Percentiles rank a stretch among this genome's conserved stretches.
These are phyloP conservation scores for Littorina saxatilis DNA, from an alignment of 1,140 invertebrate species.

Conservation along the genomic window DNA sequence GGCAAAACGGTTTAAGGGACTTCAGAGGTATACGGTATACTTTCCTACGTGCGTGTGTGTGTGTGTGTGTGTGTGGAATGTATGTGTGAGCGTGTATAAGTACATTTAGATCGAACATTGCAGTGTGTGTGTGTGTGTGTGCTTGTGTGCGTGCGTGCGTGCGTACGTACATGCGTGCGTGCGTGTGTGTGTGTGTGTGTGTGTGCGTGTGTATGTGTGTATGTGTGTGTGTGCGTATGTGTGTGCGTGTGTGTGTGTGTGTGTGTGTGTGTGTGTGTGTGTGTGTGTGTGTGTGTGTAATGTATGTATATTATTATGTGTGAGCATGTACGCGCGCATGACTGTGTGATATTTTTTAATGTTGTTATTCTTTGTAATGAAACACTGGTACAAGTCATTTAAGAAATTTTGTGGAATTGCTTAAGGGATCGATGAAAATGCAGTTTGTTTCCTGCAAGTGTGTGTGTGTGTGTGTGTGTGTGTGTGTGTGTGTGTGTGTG, in stretches of 20 bases:
- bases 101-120: no score
- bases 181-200: neutral
- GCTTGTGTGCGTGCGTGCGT: conserved; percentile 18
- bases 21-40: no score
- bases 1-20: no score
- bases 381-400: no score
- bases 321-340: neutral
- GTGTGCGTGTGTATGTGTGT: neutral
- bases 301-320: neutral
- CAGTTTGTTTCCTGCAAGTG: no score
- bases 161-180: conserved; percentile 6
- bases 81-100: neutral
- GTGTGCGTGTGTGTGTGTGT: neutral
- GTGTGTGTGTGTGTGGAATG: neutral
- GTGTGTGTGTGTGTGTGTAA: no score
- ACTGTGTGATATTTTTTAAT: no score
- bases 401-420: no score
- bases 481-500: neutral
- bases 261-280: no score
- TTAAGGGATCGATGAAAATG: no score
- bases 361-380: no score
- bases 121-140: conserved; percentile 24
- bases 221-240: neutral
- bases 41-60: neutral
- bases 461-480: conserved; percentile 2